Conservation (phyloP, 2,113 vertebrate genomes). For the Otis tarda region DNA sequence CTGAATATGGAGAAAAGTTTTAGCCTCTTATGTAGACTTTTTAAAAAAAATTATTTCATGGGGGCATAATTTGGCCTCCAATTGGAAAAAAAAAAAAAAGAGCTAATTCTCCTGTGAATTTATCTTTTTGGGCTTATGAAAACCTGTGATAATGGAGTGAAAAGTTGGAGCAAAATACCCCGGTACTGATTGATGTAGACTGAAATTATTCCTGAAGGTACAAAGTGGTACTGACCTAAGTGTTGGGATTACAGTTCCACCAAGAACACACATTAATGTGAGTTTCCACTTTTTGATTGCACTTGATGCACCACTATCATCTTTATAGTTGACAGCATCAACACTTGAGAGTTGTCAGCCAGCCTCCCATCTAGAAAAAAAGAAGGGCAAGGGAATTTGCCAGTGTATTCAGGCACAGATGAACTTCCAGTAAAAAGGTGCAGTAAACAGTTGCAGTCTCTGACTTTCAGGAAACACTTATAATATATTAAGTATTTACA, state of each 20-base stretch:
- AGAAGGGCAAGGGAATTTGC: not conserved
- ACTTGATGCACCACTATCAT: not conserved
- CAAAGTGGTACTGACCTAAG: not conserved
- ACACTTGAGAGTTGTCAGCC: not conserved
- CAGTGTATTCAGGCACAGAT: not conserved
- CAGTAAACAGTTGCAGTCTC: not conserved
- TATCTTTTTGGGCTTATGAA: not conserved
- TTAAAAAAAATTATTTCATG: not conserved
- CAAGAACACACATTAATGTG: not conserved
- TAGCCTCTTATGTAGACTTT: not conserved
- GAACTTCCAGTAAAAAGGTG: not conserved
- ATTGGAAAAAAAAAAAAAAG: not conserved
- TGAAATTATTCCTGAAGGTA: not conserved
- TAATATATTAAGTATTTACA: not conserved
- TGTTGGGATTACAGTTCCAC: not conserved
- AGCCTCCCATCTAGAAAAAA: not conserved
- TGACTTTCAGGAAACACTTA: not conserved
- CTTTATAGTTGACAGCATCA: not conserved
- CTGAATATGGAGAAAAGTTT: not conserved
- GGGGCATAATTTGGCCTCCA: rapidly evolving
- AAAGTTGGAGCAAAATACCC: not conserved
- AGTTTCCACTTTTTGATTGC: not conserved
- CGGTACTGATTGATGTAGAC: not conserved
- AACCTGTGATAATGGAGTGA: not conserved
- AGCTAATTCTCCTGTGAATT: not conserved